Conservation (phyloP, 1,140 invertebrate genomes). For the Stegodyphus mimosarum region DNA sequence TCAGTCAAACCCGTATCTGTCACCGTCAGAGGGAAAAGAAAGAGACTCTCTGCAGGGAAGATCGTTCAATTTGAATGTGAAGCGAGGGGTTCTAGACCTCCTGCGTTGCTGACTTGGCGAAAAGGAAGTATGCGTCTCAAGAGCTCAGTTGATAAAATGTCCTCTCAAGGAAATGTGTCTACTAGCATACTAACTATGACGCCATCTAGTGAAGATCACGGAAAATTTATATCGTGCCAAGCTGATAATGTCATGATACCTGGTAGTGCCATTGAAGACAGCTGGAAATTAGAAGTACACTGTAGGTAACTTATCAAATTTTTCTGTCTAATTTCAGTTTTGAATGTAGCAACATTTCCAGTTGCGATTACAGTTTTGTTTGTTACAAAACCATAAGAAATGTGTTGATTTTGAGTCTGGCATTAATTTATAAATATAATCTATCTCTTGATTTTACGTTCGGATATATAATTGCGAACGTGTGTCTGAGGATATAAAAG, state of each 20-base stretch:
- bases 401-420: too few relatives aligned
- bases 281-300: slow-evolving; percentile 86
- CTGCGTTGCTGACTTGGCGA: slow-evolving; percentile 86
- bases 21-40: slow-evolving; percentile 80
- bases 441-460: too few relatives aligned
- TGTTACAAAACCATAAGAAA: too few relatives aligned
- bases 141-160: slow-evolving; percentile 51
- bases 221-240: slow-evolving; percentile 82
- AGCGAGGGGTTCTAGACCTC: slow-evolving; percentile 85
- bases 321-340: neutral
- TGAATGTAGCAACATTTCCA: too few relatives aligned
- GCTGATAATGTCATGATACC: slow-evolving; percentile 78
- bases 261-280: slow-evolving; percentile 78
- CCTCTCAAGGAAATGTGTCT: slow-evolving; percentile 59
- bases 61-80: slow-evolving; percentile 85
- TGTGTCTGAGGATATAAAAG: too few relatives aligned
- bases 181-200: slow-evolving; percentile 64
- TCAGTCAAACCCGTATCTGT: slow-evolving; percentile 85
- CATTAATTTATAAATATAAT: too few relatives aligned
- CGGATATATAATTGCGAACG: too few relatives aligned
- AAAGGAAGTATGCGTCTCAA: slow-evolving; percentile 59
- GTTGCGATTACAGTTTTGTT: too few relatives aligned
- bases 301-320: slow-evolving; percentile 74
- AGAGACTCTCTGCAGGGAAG: slow-evolving; percentile 83
- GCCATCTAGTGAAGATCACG: slow-evolving; percentile 81